These are phyloP conservation scores for Jordanella pulchra DNA, from an alignment of 2,797 vertebrate genomes.

Conservation along the genomic window DNA sequence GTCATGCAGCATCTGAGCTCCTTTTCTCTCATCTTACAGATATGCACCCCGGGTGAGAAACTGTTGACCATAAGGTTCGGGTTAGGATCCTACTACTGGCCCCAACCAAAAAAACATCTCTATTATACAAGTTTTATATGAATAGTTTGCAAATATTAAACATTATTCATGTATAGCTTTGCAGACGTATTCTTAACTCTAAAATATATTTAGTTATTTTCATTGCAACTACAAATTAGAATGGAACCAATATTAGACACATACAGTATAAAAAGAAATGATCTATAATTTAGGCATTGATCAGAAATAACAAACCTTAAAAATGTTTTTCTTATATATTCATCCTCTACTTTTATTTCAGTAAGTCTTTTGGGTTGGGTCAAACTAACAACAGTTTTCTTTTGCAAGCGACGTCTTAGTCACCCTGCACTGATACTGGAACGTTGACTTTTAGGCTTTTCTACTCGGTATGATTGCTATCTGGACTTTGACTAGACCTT, in stretches of 20 bases:
- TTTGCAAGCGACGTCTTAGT: too few species aligned
- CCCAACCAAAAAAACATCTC: not conserved
- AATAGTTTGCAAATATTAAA: not conserved
- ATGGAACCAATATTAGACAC: not conserved
- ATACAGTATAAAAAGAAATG: not conserved
- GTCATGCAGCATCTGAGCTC: not conserved
- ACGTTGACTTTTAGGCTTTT: not conserved
- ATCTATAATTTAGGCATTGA: not conserved
- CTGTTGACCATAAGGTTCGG: not conserved
- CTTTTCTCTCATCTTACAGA: conserved; percentile 5
- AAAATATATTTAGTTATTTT: not conserved
- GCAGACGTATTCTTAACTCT: not conserved
- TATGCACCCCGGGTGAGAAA: not conserved
- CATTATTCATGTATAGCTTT: not conserved
- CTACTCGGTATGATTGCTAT: too few species aligned
- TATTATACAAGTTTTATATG: not conserved
- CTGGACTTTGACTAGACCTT: not conserved
- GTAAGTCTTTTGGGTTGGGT: not conserved
- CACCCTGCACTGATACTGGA: not conserved
- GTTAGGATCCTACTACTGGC: not conserved
- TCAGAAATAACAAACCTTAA: not conserved
- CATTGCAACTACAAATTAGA: not conserved
- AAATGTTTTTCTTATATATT: not conserved
- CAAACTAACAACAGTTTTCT: too few species aligned
- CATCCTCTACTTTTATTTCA: not conserved